phyloP scores from a whole-genome alignment of 2,113 vertebrate genomes.

The Laticauda colubrina region DNA sequence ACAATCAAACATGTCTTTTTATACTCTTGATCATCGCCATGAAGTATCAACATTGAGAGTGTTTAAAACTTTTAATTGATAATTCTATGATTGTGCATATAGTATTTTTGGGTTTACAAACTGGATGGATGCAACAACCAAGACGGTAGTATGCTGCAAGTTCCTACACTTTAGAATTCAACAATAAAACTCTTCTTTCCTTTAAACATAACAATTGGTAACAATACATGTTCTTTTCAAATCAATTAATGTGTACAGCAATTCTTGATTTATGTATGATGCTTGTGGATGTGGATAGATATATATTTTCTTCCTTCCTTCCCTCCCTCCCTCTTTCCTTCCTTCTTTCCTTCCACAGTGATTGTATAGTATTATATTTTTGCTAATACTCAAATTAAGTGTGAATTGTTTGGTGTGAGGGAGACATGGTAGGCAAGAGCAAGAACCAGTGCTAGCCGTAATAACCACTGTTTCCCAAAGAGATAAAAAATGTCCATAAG shows the following conservation, averaged over 20 bases:
- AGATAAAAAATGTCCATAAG: neutral
- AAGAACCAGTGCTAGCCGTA: neutral
- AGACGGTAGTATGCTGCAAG: neutral
- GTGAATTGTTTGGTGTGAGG: neutral
- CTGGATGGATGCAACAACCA: constrained; percentile 53
- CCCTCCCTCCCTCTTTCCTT: neutral
- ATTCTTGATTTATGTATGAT: neutral
- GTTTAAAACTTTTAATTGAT: constrained; percentile 60
- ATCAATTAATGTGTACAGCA: neutral
- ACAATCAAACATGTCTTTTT: constrained; percentile 45
- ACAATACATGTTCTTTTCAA: neutral
- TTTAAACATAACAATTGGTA: neutral
- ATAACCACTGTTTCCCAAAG: neutral
- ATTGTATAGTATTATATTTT: neutral
- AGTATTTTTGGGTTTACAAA: constrained; percentile 42
- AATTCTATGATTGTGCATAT: constrained; percentile 33
- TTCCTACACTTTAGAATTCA: neutral
- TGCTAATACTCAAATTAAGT: neutral
- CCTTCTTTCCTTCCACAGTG: neutral
- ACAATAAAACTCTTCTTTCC: constrained; percentile 26
- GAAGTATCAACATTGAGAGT: constrained; percentile 50
- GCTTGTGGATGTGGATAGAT: neutral
- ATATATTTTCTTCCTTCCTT: neutral
- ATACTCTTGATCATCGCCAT: constrained; percentile 45
- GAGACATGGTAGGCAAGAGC: neutral